These are phyloP conservation scores for Pagetopsis macropterus DNA, from an alignment of 2,797 vertebrate species.

Conservation along the genomic window DNA sequence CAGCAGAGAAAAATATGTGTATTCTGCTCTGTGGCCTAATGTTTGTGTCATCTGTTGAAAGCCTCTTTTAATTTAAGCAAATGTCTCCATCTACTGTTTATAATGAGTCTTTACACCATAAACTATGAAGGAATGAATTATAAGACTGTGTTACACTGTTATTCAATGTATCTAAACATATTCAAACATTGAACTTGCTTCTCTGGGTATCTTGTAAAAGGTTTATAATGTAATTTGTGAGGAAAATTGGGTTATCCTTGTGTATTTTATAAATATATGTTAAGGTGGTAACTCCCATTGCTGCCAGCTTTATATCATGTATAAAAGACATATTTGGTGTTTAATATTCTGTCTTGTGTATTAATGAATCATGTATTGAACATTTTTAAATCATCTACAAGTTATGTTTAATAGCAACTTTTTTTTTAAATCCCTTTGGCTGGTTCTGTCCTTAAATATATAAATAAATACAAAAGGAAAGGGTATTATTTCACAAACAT, in stretches of 20 bases:
- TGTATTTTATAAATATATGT: too few relatives aligned
- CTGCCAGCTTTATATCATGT: too few relatives aligned
- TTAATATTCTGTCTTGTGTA: background rate
- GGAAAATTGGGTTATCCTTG: too few relatives aligned
- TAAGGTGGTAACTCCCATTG: too few relatives aligned
- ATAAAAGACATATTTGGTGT: too few relatives aligned
- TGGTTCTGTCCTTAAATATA: background rate
- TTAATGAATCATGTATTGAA: background rate
- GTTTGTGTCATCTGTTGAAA: background rate
- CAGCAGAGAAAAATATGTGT: background rate
- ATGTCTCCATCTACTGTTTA: slow-evolving; percentile 17
- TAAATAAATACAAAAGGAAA: background rate
- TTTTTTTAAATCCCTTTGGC: background rate
- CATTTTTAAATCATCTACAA: background rate
- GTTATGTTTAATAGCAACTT: background rate
- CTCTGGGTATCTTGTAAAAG: background rate
- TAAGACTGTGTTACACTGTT: too few relatives aligned
- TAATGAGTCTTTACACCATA: too few relatives aligned
- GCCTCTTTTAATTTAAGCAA: slow-evolving; percentile 3
- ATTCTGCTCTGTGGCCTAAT: background rate
- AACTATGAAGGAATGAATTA: too few relatives aligned
- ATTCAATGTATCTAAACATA: too few relatives aligned
- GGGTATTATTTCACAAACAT: background rate
- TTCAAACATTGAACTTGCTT: too few relatives aligned
- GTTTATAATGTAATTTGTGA: too few relatives aligned